Evolutionary conservation across 2,888 invertebrate species (phyloP).

Genomic region (Gisinianus flammeolus): DNA sequence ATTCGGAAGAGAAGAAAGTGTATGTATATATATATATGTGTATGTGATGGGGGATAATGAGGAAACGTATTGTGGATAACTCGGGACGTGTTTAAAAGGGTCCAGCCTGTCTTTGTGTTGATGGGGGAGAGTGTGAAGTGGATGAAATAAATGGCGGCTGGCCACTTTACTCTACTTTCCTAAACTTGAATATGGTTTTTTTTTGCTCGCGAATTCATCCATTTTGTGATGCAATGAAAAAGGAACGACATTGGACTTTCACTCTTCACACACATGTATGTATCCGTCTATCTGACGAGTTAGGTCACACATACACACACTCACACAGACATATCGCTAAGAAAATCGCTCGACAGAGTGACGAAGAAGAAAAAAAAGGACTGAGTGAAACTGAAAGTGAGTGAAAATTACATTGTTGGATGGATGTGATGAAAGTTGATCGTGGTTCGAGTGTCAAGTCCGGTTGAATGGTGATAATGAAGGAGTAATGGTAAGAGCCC

Average conservation of each 20-base stretch:
- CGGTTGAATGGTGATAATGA: conserved; percentile 13
- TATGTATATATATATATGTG: too few relatives aligned
- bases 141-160: not conserved
- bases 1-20: not conserved
- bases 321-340: too few relatives aligned
- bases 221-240: conserved; percentile 4
- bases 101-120: not conserved
- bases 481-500: conserved; percentile 1
- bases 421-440: not conserved
- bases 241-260: not conserved
- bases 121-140: not conserved
- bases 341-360: too few relatives aligned
- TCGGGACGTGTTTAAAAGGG: not conserved
- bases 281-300: too few relatives aligned
- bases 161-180: not conserved
- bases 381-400: not conserved
- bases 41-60: too few relatives aligned
- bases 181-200: too few relatives aligned
- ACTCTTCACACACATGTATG: not conserved
- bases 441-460: not conserved
- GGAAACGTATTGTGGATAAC: not conserved
- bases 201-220: not conserved
- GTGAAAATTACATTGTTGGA: not conserved
- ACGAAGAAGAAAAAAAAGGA: not conserved
- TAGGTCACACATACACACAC: too few relatives aligned